Conservation (phyloP, 2,797 vertebrate genomes). For the Hemitrygon akajei region DNA sequence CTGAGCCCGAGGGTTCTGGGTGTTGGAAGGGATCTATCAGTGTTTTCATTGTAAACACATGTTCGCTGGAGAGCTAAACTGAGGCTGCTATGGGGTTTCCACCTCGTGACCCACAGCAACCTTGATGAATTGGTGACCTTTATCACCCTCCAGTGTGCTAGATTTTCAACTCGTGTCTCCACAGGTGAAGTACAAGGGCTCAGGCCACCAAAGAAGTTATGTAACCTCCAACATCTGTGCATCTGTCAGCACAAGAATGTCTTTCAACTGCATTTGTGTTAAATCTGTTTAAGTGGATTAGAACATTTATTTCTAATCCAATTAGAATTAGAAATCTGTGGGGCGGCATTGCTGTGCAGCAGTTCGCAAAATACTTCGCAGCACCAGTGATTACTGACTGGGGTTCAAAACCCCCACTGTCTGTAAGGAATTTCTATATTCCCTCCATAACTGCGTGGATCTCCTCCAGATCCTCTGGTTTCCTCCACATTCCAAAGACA, state of each 20-base stretch:
- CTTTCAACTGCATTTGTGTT: not conserved
- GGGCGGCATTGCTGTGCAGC: too few relatives aligned
- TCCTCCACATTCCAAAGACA: too few relatives aligned
- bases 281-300: not conserved
- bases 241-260: not conserved
- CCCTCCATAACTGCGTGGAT: too few relatives aligned
- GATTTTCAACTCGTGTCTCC: conserved; percentile 24
- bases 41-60: conserved; percentile 18
- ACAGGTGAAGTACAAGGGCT: not conserved
- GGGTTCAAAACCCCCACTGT: too few relatives aligned
- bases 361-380: too few relatives aligned
- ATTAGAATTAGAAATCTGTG: too few relatives aligned
- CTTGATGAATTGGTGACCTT: conserved; percentile 4
- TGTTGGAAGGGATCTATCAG: not conserved
- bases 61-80: not conserved
- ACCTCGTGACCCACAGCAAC: not conserved
- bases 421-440: too few relatives aligned
- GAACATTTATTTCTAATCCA: too few relatives aligned
- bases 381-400: too few relatives aligned
- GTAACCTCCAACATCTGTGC: not conserved
- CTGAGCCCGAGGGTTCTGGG: not conserved
- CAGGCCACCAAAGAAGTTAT: conserved; percentile 3
- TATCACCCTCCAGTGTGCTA: conserved; percentile 15
- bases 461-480: too few relatives aligned
- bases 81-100: not conserved